These are phyloP conservation scores for Drosophila virilis DNA, from an alignment of 1,140 invertebrate species.

Conservation along the genomic window DNA sequence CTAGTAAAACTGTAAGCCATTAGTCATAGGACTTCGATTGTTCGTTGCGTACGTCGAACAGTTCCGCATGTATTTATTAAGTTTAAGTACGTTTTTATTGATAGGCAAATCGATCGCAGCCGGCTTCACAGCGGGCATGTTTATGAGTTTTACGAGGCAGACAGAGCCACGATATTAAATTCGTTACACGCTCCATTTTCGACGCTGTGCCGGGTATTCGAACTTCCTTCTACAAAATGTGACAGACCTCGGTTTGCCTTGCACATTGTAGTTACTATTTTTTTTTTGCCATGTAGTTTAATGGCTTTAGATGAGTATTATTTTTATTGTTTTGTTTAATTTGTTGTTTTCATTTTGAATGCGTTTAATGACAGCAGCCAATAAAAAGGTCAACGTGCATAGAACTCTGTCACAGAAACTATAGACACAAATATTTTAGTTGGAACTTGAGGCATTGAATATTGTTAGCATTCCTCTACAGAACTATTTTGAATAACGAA, in stretches of 20 bases:
- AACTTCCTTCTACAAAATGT: constrained; percentile 63
- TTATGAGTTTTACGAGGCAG: constrained; percentile 35
- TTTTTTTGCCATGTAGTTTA: constrained; percentile 51
- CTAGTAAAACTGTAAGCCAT: not conserved
- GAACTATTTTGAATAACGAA: no score
- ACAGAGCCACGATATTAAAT: constrained; percentile 60
- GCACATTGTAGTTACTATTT: constrained; percentile 45
- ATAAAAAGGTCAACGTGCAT: constrained; percentile 64
- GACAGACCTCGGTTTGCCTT: constrained; percentile 48
- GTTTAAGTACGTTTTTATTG: constrained; percentile 44
- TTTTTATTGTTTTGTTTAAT: constrained; percentile 35
- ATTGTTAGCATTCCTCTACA: not conserved
- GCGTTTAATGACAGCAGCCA: constrained; percentile 14
- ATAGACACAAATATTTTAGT: constrained; percentile 2
- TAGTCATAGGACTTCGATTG: constrained; percentile 11
- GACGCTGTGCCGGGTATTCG: constrained; percentile 46
- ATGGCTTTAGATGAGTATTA: constrained; percentile 36
- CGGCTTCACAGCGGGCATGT: constrained; percentile 19
- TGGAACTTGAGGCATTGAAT: not conserved
- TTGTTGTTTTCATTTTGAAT: constrained; percentile 39
- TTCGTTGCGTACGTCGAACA: constrained; percentile 13
- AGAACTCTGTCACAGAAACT: constrained; percentile 44
- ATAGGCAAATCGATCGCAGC: constrained; percentile 30
- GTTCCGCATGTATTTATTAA: constrained; percentile 39
- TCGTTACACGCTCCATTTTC: constrained; percentile 72